Evolutionary conservation across 2,113 vertebrate species (phyloP).

Genomic region (Onychorhynchus coronatus): DNA sequence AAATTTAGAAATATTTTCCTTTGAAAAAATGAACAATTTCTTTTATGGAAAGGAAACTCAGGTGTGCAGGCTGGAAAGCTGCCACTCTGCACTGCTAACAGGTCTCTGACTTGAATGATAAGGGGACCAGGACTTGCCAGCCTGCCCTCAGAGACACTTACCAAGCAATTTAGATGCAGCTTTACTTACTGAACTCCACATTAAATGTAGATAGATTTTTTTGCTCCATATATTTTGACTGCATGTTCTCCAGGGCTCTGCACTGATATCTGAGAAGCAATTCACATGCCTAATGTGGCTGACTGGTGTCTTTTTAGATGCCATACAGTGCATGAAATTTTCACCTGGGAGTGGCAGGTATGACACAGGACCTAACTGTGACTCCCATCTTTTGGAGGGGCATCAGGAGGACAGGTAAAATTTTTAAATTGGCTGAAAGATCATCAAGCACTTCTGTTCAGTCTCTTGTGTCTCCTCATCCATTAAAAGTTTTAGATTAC

Average conservation of each 20-base stretch:
- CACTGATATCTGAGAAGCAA: background rate
- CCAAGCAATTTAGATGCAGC: constrained; percentile 38
- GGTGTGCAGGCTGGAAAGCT: background rate
- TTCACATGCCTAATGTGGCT: background rate
- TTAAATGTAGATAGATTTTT: constrained; percentile 38
- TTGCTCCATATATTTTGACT: constrained; percentile 40
- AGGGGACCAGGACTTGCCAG: background rate
- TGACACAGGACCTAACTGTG: background rate
- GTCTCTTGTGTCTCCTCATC: background rate
- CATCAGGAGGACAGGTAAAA: background rate
- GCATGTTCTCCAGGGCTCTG: background rate
- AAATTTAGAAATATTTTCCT: background rate
- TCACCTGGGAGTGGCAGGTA: background rate
- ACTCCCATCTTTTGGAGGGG: background rate
- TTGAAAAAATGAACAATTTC: background rate
- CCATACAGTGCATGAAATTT: background rate
- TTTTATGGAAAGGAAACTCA: background rate
- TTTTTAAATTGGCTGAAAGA: background rate
- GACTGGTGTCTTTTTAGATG: background rate
- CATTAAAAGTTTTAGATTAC: background rate
- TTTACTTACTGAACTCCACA: constrained; percentile 17
- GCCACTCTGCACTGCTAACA: background rate
- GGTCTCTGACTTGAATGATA: constrained; percentile 35
- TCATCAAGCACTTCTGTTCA: background rate
- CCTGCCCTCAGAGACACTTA: constrained; percentile 6